Conservation (phyloP, 1,140 invertebrate genomes). For the Drosophila lini region DNA sequence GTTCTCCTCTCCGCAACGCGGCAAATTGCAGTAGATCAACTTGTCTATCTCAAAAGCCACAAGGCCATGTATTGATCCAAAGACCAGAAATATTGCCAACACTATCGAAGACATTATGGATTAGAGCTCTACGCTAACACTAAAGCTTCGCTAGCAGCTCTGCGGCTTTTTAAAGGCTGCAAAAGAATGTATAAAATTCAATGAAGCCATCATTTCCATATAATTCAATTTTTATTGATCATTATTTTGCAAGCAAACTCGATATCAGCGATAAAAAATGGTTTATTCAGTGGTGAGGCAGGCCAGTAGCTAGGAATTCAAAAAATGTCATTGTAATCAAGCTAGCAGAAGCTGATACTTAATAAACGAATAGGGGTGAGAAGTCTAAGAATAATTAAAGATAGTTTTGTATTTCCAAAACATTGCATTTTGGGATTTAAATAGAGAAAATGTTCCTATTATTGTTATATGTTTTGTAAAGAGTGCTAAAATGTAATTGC, state of each 20-base stretch:
- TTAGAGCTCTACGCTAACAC: background rate
- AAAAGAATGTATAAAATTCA: background rate
- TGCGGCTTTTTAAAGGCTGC: background rate
- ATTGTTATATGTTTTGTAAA: no score
- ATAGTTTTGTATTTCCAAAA: background rate
- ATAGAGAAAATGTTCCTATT: no score
- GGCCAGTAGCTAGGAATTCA: background rate
- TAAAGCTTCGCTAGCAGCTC: background rate
- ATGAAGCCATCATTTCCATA: background rate
- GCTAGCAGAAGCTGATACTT: background rate
- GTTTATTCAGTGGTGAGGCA: conserved; percentile 3
- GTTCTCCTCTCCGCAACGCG: conserved; percentile 15
- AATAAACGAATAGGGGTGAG: no score
- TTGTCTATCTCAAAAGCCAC: conserved; percentile 3
- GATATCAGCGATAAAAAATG: background rate
- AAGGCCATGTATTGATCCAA: background rate
- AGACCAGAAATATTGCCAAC: background rate
- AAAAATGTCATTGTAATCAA: background rate
- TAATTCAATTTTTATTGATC: background rate
- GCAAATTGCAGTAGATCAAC: conserved; percentile 21
- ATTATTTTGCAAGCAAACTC: background rate
- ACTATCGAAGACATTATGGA: conserved; percentile 6
- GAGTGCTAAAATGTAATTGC: no score
- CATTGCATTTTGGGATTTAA: no score
- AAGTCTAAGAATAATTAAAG: no score